phyloP scores from a whole-genome alignment of 92 coral and sea anemone genomes.

The Pocillopora grandis region DNA sequence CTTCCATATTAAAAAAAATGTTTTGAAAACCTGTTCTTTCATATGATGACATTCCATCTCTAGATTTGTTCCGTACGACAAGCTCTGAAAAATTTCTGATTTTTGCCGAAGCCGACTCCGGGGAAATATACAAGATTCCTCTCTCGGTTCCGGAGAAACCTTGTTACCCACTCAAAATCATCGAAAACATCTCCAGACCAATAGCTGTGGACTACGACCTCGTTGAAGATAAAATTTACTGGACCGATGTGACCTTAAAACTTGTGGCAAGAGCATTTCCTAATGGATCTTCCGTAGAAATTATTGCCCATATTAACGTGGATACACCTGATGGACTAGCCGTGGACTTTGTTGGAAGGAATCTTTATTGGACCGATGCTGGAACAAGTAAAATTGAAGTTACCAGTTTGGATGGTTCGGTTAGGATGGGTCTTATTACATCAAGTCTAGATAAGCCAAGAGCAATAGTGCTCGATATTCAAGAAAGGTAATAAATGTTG shows the following conservation, averaged over 20 bases:
- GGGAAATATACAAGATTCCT: slow-evolving; percentile 60
- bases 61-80: neutral
- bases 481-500: slow-evolving; percentile 23
- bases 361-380: slow-evolving; percentile 71
- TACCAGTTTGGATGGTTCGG: slow-evolving; percentile 52
- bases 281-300: slow-evolving; percentile 3
- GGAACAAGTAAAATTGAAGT: slow-evolving; percentile 58
- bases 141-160: slow-evolving; percentile 36
- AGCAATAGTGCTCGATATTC: slow-evolving; percentile 37
- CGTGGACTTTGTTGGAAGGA: slow-evolving; percentile 67
- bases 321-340: slow-evolving; percentile 58
- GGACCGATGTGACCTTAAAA: slow-evolving; percentile 50
- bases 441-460: slow-evolving; percentile 30
- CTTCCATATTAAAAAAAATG: too few relatives aligned
- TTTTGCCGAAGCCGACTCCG: slow-evolving; percentile 60
- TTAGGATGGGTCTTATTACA: slow-evolving; percentile 32
- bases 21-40: too few relatives aligned
- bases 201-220: slow-evolving; percentile 26
- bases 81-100: slow-evolving; percentile 53
- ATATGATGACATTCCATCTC: neutral
- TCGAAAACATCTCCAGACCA: slow-evolving; percentile 12
- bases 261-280: slow-evolving; percentile 32
- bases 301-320: slow-evolving; percentile 28
- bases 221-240: slow-evolving; percentile 35
- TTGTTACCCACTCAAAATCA: slow-evolving; percentile 2